Percentiles rank a stretch among this genome's conserved stretches.
Conservation (phyloP, 2,113 vertebrate species). For the Macheiramphus alcinus region DNA sequence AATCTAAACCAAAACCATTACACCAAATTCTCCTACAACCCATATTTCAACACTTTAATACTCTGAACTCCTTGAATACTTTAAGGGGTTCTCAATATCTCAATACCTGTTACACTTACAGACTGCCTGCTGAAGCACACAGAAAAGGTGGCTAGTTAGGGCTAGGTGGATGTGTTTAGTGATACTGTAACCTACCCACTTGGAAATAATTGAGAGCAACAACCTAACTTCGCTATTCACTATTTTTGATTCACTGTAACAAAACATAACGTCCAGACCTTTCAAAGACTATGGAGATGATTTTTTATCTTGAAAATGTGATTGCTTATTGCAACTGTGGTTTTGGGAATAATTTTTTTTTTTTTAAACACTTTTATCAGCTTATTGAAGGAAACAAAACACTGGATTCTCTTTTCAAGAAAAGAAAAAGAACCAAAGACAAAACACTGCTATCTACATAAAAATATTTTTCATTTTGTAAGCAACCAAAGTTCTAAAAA, state of each 20-base stretch:
- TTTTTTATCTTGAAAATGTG: neutral
- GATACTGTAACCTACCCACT: neutral
- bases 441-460: neutral
- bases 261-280: neutral
- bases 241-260: neutral
- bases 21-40: neutral
- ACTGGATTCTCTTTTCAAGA: neutral
- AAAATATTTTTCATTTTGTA: neutral
- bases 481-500: constrained; percentile 5
- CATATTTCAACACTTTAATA: neutral
- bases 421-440: neutral
- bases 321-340: neutral
- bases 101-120: neutral
- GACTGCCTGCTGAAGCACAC: neutral
- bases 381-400: neutral
- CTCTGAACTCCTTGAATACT: neutral
- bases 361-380: neutral
- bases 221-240: neutral
- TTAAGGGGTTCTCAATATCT: neutral
- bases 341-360: neutral
- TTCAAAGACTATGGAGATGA: neutral
- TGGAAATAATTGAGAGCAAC: neutral
- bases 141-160: neutral
- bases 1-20: neutral
- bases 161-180: neutral